phyloP scores from a whole-genome alignment of 2,797 vertebrate genomes.

The Pelobates cultripes region DNA sequence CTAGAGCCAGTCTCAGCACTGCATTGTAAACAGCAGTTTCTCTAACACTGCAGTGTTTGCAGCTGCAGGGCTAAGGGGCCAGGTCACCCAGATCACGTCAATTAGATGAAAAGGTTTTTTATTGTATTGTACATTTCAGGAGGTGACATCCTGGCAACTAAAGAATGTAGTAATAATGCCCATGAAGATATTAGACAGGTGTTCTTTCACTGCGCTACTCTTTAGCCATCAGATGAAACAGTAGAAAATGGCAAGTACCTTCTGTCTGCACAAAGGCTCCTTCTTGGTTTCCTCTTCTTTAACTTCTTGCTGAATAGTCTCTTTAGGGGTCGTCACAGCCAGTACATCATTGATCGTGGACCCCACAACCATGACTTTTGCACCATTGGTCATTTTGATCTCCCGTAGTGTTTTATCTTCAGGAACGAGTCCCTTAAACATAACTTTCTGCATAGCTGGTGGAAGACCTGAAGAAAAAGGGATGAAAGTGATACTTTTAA shows the following conservation, averaged over 20 bases:
- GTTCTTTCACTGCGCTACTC: no score
- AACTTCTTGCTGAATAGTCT: constrained; percentile 92
- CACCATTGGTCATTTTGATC: constrained; percentile 94
- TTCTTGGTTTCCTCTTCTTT: constrained; percentile 97
- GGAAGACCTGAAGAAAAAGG: constrained; percentile 83
- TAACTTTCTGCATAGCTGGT: constrained; percentile 98
- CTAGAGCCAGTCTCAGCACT: no score
- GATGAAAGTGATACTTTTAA: neutral
- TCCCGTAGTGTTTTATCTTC: constrained; percentile 97
- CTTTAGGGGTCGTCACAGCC: constrained; percentile 97
- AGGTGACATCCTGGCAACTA: no score
- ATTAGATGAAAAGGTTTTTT: no score
- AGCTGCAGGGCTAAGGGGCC: no score
- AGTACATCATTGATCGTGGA: constrained; percentile 98
- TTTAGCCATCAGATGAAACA: no score
- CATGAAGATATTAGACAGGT: no score
- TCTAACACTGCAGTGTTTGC: no score
- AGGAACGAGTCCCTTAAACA: constrained; percentile 96
- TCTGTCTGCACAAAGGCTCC: constrained; percentile 96
- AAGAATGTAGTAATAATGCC: no score
- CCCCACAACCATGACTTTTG: constrained; percentile 98
- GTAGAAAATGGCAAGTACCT: constrained; percentile 71
- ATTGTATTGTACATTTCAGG: no score
- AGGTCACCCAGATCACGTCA: no score
- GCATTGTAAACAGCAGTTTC: no score